Evolutionary conservation across 2,113 vertebrate species (phyloP).

Genomic region (Oenanthe melanoleuca): DNA sequence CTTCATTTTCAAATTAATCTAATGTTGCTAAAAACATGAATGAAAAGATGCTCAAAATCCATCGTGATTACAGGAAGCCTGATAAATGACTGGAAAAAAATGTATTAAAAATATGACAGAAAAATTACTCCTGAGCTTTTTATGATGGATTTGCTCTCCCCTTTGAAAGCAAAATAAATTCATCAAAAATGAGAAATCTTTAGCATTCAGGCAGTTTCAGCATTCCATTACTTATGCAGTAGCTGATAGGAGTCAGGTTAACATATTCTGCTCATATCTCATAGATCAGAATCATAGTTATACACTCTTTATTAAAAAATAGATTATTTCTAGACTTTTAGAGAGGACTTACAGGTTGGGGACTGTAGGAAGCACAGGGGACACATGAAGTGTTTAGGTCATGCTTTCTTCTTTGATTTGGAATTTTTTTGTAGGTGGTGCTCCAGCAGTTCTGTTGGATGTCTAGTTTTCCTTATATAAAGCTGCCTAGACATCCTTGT

Average conservation of each 20-base stretch:
- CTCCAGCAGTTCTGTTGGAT: neutral
- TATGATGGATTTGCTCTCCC: constrained; percentile 7
- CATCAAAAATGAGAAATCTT: constrained; percentile 7
- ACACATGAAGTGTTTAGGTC: neutral
- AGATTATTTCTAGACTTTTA: neutral
- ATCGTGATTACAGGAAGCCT: neutral
- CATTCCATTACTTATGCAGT: neutral
- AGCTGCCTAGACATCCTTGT: neutral
- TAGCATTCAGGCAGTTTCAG: neutral
- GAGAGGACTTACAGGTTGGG: neutral
- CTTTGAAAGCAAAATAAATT: constrained; percentile 44
- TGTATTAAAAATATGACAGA: constrained; percentile 30
- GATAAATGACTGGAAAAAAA: neutral
- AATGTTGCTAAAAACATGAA: neutral
- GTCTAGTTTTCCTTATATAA: neutral
- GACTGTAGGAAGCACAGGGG: neutral
- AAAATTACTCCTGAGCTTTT: constrained; percentile 13
- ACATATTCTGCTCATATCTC: neutral
- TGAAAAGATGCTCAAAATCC: neutral
- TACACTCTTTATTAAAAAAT: neutral
- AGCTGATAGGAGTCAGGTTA: neutral
- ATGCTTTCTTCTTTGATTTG: neutral
- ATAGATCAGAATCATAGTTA: neutral
- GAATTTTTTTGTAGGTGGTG: neutral
- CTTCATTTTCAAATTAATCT: constrained; percentile 8